Base-by-base conservation (phyloP, 2,113 vertebrate genomes). In the Brachyistius frenatus region DNA sequence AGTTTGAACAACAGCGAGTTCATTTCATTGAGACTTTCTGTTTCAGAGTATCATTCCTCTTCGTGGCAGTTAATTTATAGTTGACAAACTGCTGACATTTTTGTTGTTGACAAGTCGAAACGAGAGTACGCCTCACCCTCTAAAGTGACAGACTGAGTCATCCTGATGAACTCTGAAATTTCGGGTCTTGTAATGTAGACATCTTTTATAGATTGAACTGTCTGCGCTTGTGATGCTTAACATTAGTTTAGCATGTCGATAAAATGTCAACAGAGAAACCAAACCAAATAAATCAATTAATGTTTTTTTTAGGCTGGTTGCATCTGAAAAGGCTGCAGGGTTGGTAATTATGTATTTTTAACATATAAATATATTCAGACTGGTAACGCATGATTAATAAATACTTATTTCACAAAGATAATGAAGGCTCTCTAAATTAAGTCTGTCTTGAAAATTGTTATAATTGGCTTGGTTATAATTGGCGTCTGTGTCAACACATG, bases 401-500 rank as follows among this genome's bases (percentile, higher is more conserved):
- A 82, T 57, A 55, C 64, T 64, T 76, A 62, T 57, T 70, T 62
- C 15, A 63, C 30, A 76, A 33, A 62, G 35, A 84, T 3, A 75
- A 65, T 1, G 13, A 52, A n/a, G 44, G 39, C 61, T 58, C 14
- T 15, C n/a, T 75, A 54, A 78, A 76, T 84, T 86, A 65, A 88
- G 75, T 60, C 57, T 16, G 62, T 84, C 70, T 79, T n/a, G 32
- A 60, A 92, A 91, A 93, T 90, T 89, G 79, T 47, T 87, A 9
- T 91, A 92, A 93, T 93, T 93, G 88, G 90, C 86, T 78, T 47
- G 56, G 69, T 86, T 84, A 77, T 92, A 92, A 89, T 88, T 88
- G 89, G 76, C 80, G 53, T 93, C 79, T 62, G 60, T 89, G 88
- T 91, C 85, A 90, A 91, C 91, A 91, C 88, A 85, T 88, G 87